Conservation (phyloP, 2,888 invertebrate species). For the Epinotia bilunana region DNA sequence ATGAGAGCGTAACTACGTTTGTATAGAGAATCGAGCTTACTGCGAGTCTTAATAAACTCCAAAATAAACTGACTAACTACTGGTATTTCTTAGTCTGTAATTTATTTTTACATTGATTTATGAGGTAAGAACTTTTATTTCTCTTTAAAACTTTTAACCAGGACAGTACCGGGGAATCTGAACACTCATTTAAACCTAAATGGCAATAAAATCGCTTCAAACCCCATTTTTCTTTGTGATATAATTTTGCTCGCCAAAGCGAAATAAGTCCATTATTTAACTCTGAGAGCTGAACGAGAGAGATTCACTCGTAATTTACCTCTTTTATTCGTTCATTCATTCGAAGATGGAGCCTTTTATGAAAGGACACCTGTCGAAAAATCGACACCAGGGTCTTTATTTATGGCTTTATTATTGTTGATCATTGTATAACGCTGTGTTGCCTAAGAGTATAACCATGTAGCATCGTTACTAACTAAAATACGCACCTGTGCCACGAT, state of each 20-base stretch:
- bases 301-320: slow-evolving; percentile 36
- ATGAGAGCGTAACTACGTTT: too few relatives aligned
- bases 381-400: slow-evolving; percentile 14
- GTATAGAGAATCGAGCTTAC: too few relatives aligned
- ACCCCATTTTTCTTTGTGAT: slow-evolving; percentile 3
- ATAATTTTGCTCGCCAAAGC: slow-evolving; percentile 13
- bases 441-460: not conserved
- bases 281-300: slow-evolving; percentile 18
- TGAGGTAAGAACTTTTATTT: too few relatives aligned
- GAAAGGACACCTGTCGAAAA: slow-evolving; percentile 25
- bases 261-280: slow-evolving; percentile 21
- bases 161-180: not conserved
- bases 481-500: not conserved
- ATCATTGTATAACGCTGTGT: not conserved
- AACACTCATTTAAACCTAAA: not conserved
- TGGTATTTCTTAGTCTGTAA: too few relatives aligned
- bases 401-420: slow-evolving; percentile 2
- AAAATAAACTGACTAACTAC: too few relatives aligned
- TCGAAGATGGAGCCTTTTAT: slow-evolving; percentile 33
- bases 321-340: slow-evolving; percentile 14
- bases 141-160: not conserved
- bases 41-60: too few relatives aligned
- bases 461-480: not conserved
- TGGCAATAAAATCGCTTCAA: not conserved
- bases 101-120: too few relatives aligned